These are phyloP conservation scores for Troides helena DNA, from an alignment of 2,888 invertebrate genomes.

Conservation along the genomic window DNA sequence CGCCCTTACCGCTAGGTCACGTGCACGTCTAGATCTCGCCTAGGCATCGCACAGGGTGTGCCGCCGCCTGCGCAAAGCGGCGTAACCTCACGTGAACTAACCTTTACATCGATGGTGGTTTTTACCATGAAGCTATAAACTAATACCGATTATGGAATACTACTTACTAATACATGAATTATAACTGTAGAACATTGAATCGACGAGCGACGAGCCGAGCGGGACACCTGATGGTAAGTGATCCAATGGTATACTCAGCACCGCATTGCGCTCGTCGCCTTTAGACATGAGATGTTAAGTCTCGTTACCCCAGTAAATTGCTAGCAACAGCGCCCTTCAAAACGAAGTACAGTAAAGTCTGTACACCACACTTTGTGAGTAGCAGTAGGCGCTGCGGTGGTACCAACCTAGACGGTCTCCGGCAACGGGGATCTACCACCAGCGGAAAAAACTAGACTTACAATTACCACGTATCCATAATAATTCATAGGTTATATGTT, in stretches of 20 bases:
- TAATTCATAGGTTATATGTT: conserved; percentile 36
- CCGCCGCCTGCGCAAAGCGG: background rate
- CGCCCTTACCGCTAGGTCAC: conserved; percentile 9
- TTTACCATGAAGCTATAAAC: conserved; percentile 24
- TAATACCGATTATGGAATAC: conserved; percentile 39
- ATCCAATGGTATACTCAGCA: background rate
- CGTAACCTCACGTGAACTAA: conserved; percentile 41
- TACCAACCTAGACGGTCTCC: too few relatives aligned
- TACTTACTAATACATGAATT: conserved; percentile 34
- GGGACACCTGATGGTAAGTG: too few relatives aligned
- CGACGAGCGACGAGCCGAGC: too few relatives aligned
- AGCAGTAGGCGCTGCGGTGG: too few relatives aligned
- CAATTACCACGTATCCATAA: conserved; percentile 30
- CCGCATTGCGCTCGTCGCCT: background rate
- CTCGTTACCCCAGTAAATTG: too few relatives aligned
- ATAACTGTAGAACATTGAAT: too few relatives aligned
- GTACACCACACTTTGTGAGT: background rate
- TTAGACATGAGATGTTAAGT: background rate
- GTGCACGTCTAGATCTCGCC: conserved; percentile 20
- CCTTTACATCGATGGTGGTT: conserved; percentile 40
- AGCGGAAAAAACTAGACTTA: conserved; percentile 20
- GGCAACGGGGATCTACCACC: background rate
- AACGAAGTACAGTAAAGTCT: background rate
- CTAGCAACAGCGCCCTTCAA: background rate
- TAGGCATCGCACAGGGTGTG: conserved; percentile 8